Evolutionary conservation across 2,888 invertebrate species (phyloP).

Genomic region (Homarus gammarus): DNA sequence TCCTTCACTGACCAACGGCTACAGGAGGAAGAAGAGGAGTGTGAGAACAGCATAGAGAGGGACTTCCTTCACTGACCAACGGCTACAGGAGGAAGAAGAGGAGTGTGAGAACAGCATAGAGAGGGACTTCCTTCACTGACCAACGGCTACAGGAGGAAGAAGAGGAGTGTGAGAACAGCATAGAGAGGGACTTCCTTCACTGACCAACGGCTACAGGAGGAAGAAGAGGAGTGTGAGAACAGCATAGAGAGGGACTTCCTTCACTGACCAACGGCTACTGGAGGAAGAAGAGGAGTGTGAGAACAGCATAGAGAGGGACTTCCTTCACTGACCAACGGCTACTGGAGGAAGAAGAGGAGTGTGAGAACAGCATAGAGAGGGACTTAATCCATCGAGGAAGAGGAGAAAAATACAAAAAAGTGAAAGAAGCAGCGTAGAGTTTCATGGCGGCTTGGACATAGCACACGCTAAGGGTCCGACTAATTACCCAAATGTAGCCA

Average conservation of each 20-base stretch:
- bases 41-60: constrained; percentile 68
- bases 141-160: too few species aligned
- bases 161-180: constrained; percentile 37
- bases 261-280: constrained; percentile 14
- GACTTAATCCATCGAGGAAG: neutral
- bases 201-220: constrained; percentile 3
- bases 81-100: neutral
- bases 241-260: constrained; percentile 74
- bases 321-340: too few species aligned
- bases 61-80: constrained; percentile 60
- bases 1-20: constrained; percentile 38
- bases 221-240: neutral
- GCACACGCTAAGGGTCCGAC: too few species aligned
- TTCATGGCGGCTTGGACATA: too few species aligned
- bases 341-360: neutral
- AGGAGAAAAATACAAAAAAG: neutral
- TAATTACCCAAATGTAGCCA: too few species aligned
- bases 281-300: neutral
- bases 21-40: neutral
- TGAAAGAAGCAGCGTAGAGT: too few species aligned
- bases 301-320: neutral
- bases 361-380: neutral
- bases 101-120: neutral
- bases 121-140: neutral
- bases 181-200: constrained; percentile 71